Conservation (phyloP, 1,140 invertebrate genomes). For the Pogonognathellus flavescens region DNA sequence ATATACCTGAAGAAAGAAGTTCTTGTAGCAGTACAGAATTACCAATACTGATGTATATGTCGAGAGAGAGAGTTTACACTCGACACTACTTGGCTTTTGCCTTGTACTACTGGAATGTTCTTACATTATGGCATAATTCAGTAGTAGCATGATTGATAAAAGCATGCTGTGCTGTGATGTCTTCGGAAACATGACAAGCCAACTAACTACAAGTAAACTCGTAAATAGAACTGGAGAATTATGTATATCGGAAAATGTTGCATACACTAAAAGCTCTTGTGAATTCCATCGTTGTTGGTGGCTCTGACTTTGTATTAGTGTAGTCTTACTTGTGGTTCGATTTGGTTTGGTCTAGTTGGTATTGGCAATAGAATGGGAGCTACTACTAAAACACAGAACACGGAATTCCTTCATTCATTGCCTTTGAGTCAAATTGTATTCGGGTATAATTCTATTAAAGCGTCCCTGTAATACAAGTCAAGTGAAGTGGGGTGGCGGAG, state of each 20-base stretch:
- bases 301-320: not conserved
- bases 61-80: too few relatives aligned
- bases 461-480: not conserved
- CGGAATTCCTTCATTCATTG: constrained; percentile 12
- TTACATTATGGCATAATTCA: too few relatives aligned
- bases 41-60: too few relatives aligned
- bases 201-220: not conserved
- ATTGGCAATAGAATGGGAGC: not conserved
- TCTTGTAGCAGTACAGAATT: too few relatives aligned
- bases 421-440: not conserved
- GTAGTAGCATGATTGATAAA: not conserved
- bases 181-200: not conserved
- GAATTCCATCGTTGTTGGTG: not conserved
- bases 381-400: not conserved
- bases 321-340: not conserved
- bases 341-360: not conserved
- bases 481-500: not conserved
- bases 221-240: not conserved
- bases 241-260: not conserved
- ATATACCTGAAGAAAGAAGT: too few relatives aligned
- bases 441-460: not conserved
- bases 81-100: too few relatives aligned
- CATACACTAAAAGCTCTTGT: not conserved
- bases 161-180: not conserved
- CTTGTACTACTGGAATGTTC: too few relatives aligned